Base-by-base conservation (phyloP, 2,113 vertebrate genomes). In the Sciurus niger region DNA sequence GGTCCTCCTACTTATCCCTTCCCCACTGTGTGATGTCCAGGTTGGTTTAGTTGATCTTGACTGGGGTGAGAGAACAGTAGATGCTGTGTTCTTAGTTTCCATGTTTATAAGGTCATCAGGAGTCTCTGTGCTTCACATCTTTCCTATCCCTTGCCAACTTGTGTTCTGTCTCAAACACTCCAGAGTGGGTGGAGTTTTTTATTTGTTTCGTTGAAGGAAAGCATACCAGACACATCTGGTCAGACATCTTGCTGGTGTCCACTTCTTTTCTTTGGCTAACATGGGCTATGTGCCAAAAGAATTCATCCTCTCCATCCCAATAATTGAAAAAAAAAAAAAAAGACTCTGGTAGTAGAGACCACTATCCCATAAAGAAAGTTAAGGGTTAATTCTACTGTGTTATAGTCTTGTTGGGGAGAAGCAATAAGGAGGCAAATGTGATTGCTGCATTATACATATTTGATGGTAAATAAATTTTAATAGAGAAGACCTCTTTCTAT, bases 251-350 rank as follows among this genome's bases (percentile, higher is more conserved):
- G 43, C 85, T 13, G 14, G 20, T 93, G 30, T 51, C 40, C 82
- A 28, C n/a, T 63, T 43, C 6, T 65, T 14, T 20, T 60, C 70
- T 88, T 80, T 40, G 80, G 22, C 78, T 93, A 93, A 17, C 34
- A 40, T 67, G 13, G 37, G 24, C 30, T 91, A 4, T 85, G 2
- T 51, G 67, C 79, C 86, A 48, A 51, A 67, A 95, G 51, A 72
- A 48, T 76, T 32, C 80, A 25, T 78, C 25, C 6, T 95, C 32
- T 85, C 11, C 10, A 24, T 65, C 65, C 14, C 40, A 79, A 63
- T 55, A 65, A 60, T 67, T 34, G 65, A 89, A 83, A 92, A 80
- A 92, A 92, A 84, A 93, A 80, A 92, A 92, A 85, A 73, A 79
- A 72, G 14, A 68, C 13, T 6, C 34, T 55, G 28, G 10, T 18